Base-by-base conservation (phyloP, 2,888 invertebrate species). In the Synergus laeviventris region DNA sequence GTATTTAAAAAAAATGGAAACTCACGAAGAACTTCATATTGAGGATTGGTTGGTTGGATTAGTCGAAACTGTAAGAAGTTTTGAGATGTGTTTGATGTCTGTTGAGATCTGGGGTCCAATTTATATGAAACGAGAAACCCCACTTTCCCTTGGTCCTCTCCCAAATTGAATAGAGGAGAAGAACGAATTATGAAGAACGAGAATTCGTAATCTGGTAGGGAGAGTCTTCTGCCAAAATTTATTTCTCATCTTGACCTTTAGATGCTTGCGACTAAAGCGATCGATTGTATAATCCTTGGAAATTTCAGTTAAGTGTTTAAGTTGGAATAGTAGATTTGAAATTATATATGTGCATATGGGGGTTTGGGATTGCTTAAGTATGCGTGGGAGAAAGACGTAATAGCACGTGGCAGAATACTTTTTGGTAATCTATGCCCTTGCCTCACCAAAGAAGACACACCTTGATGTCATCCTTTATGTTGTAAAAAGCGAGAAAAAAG, bases 11-110 rank as follows among this genome's bases (percentile, higher is more conserved):
- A 76, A 61, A 78, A 60, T 73, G 60, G 16, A 45, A 77, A 88
- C 88, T 90, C 84, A 90, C 90, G 82, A 89, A 75, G 84, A 87
- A 89, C 82, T 89, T 89, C 90, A 90, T 90, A 82, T 81, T 86
- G 83, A 70, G 75, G 42, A 21, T 39, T 78, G 75, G 60, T 54
- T 77, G 74, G 70, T 66, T 75, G 61, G 79, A 79, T 81, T 75
- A 18, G 18, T 66, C 42, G 80, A 79, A 77, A 79, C 81, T 81
- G 80, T 81, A 82, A 82, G 82, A 81, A 31, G 83, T 80, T 85
- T 82, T 81, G 84, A 81, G 85, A 83, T 84, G 86, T 83, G 84
- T 83, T 85, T 85, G 84, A 85, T 83, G 79, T 81, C 36, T 81
- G 73, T 77, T 73, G 54, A 73, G 80, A 74, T 70, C 76, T 73